These are phyloP conservation scores for Festucalex cinctus DNA, from an alignment of 2,113 vertebrate genomes.

Conservation along the genomic window DNA sequence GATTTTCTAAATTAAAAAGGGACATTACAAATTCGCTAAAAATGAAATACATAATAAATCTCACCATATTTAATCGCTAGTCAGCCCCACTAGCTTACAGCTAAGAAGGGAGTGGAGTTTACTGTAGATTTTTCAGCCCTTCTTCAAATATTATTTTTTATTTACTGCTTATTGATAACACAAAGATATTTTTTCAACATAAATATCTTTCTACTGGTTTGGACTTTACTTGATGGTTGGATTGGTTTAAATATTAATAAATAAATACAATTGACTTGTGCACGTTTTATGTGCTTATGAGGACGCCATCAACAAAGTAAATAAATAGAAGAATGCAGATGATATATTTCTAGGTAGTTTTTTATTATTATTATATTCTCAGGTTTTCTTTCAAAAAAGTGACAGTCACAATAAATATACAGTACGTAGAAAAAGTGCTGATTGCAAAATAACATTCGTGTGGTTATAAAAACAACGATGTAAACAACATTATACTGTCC, in stretches of 20 bases:
- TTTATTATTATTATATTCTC: conserved; percentile 36
- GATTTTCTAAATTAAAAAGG: too few relatives aligned
- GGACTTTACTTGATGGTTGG: neutral
- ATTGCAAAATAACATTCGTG: conserved; percentile 64
- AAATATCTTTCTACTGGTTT: too few relatives aligned
- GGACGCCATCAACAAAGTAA: neutral
- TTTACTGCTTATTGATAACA: too few relatives aligned
- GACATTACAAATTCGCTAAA: too few relatives aligned
- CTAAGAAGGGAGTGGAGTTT: too few relatives aligned
- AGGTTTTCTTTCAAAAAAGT: conserved; percentile 38
- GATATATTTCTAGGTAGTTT: neutral
- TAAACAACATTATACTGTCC: conserved; percentile 61
- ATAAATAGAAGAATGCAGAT: neutral
- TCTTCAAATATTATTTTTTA: too few relatives aligned
- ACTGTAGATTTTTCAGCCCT: too few relatives aligned
- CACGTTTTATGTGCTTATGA: neutral
- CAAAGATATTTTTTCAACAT: too few relatives aligned
- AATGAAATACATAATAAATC: too few relatives aligned
- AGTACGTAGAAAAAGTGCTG: conserved; percentile 62
- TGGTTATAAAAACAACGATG: conserved; percentile 57
- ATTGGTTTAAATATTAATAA: neutral
- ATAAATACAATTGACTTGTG: neutral
- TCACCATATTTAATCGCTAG: too few relatives aligned
- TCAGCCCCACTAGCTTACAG: too few relatives aligned
- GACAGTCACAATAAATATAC: conserved; percentile 71